Base-by-base conservation (phyloP, 1,140 invertebrate species). In the Coptotermes formosanus region DNA sequence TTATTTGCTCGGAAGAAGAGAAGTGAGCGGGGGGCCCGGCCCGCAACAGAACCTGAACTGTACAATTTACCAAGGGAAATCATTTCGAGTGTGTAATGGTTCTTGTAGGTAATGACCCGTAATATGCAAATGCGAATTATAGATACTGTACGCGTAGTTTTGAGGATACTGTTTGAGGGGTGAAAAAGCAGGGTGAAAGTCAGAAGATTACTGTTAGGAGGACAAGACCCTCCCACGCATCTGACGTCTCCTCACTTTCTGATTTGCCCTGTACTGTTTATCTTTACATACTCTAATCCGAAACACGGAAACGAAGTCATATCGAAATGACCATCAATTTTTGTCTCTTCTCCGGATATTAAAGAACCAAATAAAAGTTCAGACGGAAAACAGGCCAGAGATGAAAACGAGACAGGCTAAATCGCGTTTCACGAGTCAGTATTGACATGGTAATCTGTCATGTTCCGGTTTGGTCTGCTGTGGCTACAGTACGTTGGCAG, bases 61-160 rank as follows among this genome's bases (percentile, higher is more conserved):
- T 14, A 30, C 25, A 8, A 75, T 75, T 75, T 75, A 75, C 64
- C 64, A 25, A 75, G 64, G 64, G 64, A 75, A 75, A 75, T 75
- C 64, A 75, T 75, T 75, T 16, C 64, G n/a, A 75, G 64, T 75
- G 64, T 75, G 64, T 75, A 75, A 75, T 75, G 64, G 64, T 30
- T 75, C 64, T 75, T 75, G 64, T 75, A 75, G 64, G 64, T 75
- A 75, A 75, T 75, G 64, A 75, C n/a, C 64, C 64, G 25, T 75
- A 30, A 75, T 30, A 75, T 75, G 64, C 64, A 75, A 30, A 75
- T 75, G 25, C 64, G 64, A 75, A 75, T 75, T 75, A 75, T 9
- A 75, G 64, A 30, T 75, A 30, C 64, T 16, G 14, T 75, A 1
- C n/a, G 64, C 9, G 64, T 7, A 30, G 64, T 75, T 75, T 75